A percentile compares a stretch with the other conserved stretches of the same genome.
Conservation (phyloP, 2,797 vertebrate species). For the Etheostoma nigrum region DNA sequence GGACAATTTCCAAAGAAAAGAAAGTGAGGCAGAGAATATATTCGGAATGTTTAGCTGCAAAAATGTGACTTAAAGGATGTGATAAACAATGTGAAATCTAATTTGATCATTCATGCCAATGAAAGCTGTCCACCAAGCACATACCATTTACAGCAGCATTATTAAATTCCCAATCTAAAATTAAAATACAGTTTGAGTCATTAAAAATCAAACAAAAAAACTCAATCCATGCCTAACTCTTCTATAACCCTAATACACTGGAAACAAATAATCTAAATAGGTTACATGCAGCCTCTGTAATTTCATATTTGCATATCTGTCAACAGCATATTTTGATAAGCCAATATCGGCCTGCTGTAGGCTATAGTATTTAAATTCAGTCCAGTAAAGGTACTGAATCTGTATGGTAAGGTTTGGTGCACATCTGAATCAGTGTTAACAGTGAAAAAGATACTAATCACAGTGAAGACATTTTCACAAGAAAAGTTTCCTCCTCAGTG, state of each 20-base stretch:
- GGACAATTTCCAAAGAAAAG: too few relatives aligned
- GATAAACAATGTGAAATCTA: too few relatives aligned
- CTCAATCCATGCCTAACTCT: not conserved
- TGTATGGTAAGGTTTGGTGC: not conserved
- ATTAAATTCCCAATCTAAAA: not conserved
- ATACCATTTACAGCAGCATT: too few relatives aligned
- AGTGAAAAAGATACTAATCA: not conserved
- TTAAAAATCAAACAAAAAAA: not conserved
- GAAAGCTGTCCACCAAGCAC: too few relatives aligned
- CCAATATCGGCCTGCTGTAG: not conserved
- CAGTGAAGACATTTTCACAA: not conserved
- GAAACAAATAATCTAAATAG: too few relatives aligned
- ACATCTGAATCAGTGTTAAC: not conserved
- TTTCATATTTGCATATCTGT: not conserved
- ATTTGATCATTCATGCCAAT: too few relatives aligned
- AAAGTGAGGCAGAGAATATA: too few relatives aligned
- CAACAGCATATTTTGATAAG: not conserved
- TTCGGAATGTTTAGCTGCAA: too few relatives aligned
- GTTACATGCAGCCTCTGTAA: not conserved
- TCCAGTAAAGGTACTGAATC: not conserved
- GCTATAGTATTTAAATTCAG: not conserved
- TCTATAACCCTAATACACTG: not conserved
- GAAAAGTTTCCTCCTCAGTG: constrained; percentile 37
- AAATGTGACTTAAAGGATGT: too few relatives aligned
- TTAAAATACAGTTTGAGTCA: not conserved